These are phyloP conservation scores for Drosophila lacicola DNA, from an alignment of 2,888 invertebrate genomes.

Conservation along the genomic window DNA sequence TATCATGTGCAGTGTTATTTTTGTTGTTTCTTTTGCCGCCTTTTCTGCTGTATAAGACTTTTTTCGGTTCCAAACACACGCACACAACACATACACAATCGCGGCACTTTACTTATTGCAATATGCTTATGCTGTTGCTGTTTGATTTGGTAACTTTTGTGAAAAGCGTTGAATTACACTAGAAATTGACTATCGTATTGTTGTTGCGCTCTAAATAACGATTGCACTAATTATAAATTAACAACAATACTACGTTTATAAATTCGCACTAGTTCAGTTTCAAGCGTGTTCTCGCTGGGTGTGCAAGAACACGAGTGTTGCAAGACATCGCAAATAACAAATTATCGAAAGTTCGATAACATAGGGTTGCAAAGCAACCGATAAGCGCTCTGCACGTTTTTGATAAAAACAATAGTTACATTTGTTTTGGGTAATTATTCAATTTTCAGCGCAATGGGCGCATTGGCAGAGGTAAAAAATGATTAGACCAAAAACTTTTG, in stretches of 20 bases:
- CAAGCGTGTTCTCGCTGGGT: slow-evolving; percentile 33
- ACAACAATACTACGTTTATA: slow-evolving; percentile 31
- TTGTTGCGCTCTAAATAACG: slow-evolving; percentile 34
- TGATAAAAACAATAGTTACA: background rate
- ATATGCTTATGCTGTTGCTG: slow-evolving; percentile 51
- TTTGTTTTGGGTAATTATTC: slow-evolving; percentile 3
- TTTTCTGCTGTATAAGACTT: slow-evolving; percentile 71
- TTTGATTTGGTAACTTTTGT: slow-evolving; percentile 38
- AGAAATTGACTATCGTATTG: slow-evolving; percentile 24
- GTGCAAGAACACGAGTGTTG: slow-evolving; percentile 35
- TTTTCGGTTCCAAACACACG: slow-evolving; percentile 55
- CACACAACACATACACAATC: slow-evolving; percentile 42
- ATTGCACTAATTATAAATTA: slow-evolving; percentile 41
- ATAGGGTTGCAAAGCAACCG: slow-evolving; percentile 20
- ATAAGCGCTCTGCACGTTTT: slow-evolving; percentile 32
- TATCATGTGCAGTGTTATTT: slow-evolving; percentile 31
- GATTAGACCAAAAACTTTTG: background rate
- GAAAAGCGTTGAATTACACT: slow-evolving; percentile 50
- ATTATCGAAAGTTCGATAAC: slow-evolving; percentile 15
- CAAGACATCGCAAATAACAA: slow-evolving; percentile 21
- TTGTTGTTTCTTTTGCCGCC: slow-evolving; percentile 67
- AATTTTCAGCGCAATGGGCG: slow-evolving; percentile 60
- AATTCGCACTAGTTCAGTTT: slow-evolving; percentile 33
- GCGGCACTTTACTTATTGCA: slow-evolving; percentile 49
- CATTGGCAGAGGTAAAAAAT: slow-evolving; percentile 70